Base-by-base conservation (phyloP, 2,888 invertebrate genomes). In the Chesias legatella region DNA sequence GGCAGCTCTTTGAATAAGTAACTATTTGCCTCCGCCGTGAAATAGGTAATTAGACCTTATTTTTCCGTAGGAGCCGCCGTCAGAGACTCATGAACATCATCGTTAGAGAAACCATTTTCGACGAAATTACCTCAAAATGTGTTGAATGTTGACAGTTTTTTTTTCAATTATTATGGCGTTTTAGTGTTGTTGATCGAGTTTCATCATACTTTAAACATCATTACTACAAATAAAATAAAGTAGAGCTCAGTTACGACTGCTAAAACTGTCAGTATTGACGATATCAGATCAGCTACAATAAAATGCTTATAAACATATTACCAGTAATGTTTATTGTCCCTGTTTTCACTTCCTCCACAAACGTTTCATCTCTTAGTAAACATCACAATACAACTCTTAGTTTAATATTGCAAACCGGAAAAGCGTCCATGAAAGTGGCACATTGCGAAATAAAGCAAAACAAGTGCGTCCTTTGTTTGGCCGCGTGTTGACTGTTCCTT, bases 401-500 rank as follows among this genome's bases (percentile, higher is more conserved):
- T 51, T 54, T 49, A 43, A 54, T 51, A 51, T 68, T 58, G 61
- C 59, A 48, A 53, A 66, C 66, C 72, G 73, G 78, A 76, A 77
- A 70, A 69, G 66, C 68, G 63, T 54, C 67, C 67, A 70, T 70
- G 67, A 72, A 72, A 73, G 75, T 65, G 67, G 69, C 66, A 63
- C 67, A 67, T 81, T 79, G 79, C 75, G 61, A 74, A 82, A 81
- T 74, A 76, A 76, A 73, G 72, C 72, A 74, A 75, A 79, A 79
- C 78, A 77, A 73, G 73, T 73, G 70, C 69, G 73, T 73, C 70
- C 80, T 80, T 80, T 83, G 83, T 83, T 82, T 80, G 71, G 64
- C 50, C 58, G 65, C 62, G 64, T 82, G 85, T 84, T 83, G 76
- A 81, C 82, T 79, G 77, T 79, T 71, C 73, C 79, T 82, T 82